These are phyloP conservation scores for Cremastobaeus sp. DNA, from an alignment of 2,888 invertebrate genomes.

Conservation along the genomic window DNA sequence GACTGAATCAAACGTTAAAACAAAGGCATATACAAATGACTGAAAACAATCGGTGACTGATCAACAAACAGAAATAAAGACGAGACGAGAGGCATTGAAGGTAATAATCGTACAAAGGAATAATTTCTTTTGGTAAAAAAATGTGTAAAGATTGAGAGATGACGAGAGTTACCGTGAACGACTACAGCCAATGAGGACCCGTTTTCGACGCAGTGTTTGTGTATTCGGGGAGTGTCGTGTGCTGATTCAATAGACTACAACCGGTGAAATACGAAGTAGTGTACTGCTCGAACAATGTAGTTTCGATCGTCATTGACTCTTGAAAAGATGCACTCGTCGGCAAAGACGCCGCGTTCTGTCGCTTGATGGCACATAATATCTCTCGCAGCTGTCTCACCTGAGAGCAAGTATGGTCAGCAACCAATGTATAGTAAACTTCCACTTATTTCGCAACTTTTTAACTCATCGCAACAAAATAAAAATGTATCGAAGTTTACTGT, in stretches of 20 bases:
- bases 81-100: constrained; percentile 34
- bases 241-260: constrained; percentile 74
- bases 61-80: constrained; percentile 17
- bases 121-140: constrained; percentile 43
- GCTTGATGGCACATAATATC: constrained; percentile 77
- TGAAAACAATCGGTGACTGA: constrained; percentile 29
- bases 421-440: constrained; percentile 30
- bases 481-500: constrained; percentile 24
- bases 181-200: constrained; percentile 78
- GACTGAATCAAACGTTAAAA: constrained; percentile 28
- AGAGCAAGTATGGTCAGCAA: constrained; percentile 72
- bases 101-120: constrained; percentile 43
- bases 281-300: constrained; percentile 77
- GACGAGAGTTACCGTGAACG: constrained; percentile 78
- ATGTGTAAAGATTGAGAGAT: constrained; percentile 74
- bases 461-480: neutral
- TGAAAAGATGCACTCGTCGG: constrained; percentile 74
- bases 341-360: constrained; percentile 74
- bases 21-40: constrained; percentile 34
- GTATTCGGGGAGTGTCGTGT: constrained; percentile 78
- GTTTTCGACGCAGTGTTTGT: constrained; percentile 76
- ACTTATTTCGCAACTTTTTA: neutral
- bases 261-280: constrained; percentile 74
- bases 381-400: constrained; percentile 78
- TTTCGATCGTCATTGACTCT: constrained; percentile 77